Base-by-base conservation (phyloP, 1,140 invertebrate genomes). In the Conopomorpha cramerella region DNA sequence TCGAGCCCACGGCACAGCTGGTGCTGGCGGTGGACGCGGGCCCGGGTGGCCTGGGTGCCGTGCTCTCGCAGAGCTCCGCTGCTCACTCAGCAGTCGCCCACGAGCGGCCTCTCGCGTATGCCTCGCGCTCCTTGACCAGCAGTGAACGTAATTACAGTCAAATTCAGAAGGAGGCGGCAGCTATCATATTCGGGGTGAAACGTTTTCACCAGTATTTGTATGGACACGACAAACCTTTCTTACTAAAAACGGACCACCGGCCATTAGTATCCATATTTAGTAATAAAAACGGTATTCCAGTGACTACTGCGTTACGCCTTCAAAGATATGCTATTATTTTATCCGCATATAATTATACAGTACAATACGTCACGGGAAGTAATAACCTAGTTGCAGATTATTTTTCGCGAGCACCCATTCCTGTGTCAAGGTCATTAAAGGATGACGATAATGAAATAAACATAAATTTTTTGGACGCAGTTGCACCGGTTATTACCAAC, bases 221-320 rank as follows among this genome's bases (percentile, higher is more conserved):
- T 41, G 76, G 68, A 2, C 30, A 56, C 11, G 36, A 66, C 19
- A 10, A 7, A 4, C 28, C 28, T 11, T 77, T 79, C 34, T 61
- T 45, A 3, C 32, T 80, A 3, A 38, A 55, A 4, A 81, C 70
- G 2, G 76, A 82, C 39, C 72, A 81, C 36, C 64, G 68, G 23
- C 71, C 77, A 8, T 44, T 81, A 19, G 8, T 59, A 13, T 30
- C 41, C 11, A 51, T 73, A 32, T 65, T 73, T 32, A 38, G 41
- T 16, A 28, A 29, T 16, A 34, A 56, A 45, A 52, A 52, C 12
- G 39, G 39, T n/a, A 44, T 53, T 33, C 30, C 48, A 25, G 41
- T 30, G 10, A 25, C 34, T 13, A 41, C 51, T 12, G 39, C 41
- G 25, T 31, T 34, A 17, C 34, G 51, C 19, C 31, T 55, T n/a